Conservation (phyloP, 2,888 invertebrate genomes). For the Temnothorax rugatulus region DNA sequence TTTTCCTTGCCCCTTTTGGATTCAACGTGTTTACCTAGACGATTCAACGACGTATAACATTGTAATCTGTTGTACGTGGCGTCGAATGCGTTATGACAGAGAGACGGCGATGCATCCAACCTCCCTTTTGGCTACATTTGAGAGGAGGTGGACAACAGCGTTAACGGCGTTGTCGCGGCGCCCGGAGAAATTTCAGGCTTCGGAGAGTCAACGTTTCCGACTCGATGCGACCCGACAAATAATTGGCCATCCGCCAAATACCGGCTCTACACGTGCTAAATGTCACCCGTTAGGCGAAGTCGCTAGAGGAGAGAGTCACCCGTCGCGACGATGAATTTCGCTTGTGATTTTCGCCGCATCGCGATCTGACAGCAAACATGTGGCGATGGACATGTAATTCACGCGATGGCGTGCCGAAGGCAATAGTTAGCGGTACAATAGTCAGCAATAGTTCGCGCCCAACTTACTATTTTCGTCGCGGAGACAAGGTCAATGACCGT, state of each 20-base stretch:
- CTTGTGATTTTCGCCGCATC: constrained; percentile 25
- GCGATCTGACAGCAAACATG: constrained; percentile 7
- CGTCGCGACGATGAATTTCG: constrained; percentile 27
- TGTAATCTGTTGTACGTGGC: constrained; percentile 64
- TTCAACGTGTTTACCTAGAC: constrained; percentile 35
- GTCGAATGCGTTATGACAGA: constrained; percentile 70
- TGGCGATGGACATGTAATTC: constrained; percentile 36
- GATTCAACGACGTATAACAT: constrained; percentile 58
- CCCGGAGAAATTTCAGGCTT: constrained; percentile 52
- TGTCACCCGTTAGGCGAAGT: constrained; percentile 32
- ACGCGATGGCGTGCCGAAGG: constrained; percentile 1
- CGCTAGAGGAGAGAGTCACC: background rate
- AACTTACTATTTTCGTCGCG: background rate
- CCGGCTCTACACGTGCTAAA: constrained; percentile 27
- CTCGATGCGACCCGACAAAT: constrained; percentile 60
- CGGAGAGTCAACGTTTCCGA: constrained; percentile 59
- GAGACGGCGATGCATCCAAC: constrained; percentile 12
- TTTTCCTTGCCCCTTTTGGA: constrained; percentile 13
- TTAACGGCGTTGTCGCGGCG: constrained; percentile 9
- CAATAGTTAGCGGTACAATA: constrained; percentile 31
- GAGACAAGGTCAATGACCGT: constrained; percentile 4
- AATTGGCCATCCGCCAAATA: constrained; percentile 71
- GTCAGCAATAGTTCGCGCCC: constrained; percentile 2
- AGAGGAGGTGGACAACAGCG: background rate
- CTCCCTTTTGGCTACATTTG: constrained; percentile 14